phyloP scores from a whole-genome alignment of 2,888 invertebrate species.

The Pedicia rivosa region DNA sequence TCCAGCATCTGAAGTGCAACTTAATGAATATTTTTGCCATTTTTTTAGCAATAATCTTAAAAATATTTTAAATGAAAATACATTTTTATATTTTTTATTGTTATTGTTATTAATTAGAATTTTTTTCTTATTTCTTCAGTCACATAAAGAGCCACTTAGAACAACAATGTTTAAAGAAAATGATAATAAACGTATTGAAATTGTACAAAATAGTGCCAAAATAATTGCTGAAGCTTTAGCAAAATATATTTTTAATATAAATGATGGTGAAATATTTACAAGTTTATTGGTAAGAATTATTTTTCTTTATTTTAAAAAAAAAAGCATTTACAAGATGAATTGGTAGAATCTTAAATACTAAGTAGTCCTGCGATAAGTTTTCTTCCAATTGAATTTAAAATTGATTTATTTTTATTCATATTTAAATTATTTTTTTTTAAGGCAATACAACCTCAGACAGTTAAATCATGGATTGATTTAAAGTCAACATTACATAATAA shows the following conservation, averaged over 20 bases:
- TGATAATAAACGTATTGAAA: conserved; percentile 10
- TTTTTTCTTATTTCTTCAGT: conserved; percentile 6
- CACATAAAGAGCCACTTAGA: conserved; percentile 23
- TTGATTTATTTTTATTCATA: conserved; percentile 1
- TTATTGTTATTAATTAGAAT: conserved; percentile 19
- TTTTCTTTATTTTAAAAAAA: conserved; percentile 2
- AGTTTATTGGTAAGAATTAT: conserved; percentile 30
- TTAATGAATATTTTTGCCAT: too few relatives aligned
- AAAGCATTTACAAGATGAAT: background rate
- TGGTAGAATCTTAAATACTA: too few relatives aligned
- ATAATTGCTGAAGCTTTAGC: conserved; percentile 72
- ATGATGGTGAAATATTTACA: conserved; percentile 48
- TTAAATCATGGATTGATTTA: conserved; percentile 61
- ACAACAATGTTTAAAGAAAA: conserved; percentile 25
- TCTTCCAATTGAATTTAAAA: background rate
- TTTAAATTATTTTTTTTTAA: conserved; percentile 31
- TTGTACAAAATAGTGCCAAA: conserved; percentile 41
- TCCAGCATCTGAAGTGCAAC: too few relatives aligned
- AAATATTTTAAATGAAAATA: too few relatives aligned
- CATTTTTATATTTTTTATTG: too few relatives aligned
- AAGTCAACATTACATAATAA: conserved; percentile 50
- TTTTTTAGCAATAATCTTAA: too few relatives aligned
- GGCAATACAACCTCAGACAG: conserved; percentile 57
- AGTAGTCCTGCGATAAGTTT: background rate
- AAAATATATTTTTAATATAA: conserved; percentile 60